A percentile compares a stretch with the other conserved stretches of the same genome.
Conservation (phyloP, 2,797 vertebrate genomes). For the Macropus fuliginosus region DNA sequence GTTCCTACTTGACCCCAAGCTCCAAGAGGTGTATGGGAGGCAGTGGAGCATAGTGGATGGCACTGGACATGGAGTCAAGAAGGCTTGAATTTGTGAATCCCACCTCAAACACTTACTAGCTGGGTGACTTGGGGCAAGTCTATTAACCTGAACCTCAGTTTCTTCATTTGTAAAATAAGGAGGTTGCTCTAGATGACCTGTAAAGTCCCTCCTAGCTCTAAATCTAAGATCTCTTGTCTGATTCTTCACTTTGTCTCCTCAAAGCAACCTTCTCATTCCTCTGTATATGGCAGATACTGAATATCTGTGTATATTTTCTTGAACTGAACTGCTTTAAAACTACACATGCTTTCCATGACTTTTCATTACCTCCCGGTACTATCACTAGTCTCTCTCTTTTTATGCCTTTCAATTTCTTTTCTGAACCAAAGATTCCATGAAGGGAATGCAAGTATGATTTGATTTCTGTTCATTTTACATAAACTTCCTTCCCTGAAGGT, state of each 20-base stretch:
- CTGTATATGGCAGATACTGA: not conserved
- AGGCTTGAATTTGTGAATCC: not conserved
- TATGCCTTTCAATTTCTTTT: conserved; percentile 63
- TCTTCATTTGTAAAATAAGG: not conserved
- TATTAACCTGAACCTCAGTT: not conserved
- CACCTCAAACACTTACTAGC: not conserved
- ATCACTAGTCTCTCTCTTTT: conserved; percentile 61
- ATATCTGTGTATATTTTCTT: not conserved
- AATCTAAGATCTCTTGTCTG: not conserved
- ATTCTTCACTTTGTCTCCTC: not conserved
- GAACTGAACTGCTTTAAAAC: not conserved
- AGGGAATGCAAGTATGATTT: conserved; percentile 58
- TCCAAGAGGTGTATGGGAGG: not conserved
- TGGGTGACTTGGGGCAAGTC: not conserved
- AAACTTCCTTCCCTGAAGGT: conserved; percentile 76
- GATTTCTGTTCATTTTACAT: conserved; percentile 77
- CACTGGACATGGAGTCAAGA: not conserved
- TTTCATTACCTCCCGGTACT: conserved; percentile 66
- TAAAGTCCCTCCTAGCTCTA: not conserved
- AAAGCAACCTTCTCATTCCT: not conserved
- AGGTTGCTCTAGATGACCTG: not conserved
- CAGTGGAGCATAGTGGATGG: not conserved
- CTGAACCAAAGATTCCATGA: conserved; percentile 62
- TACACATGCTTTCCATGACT: conserved; percentile 62
- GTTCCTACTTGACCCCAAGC: not conserved